phyloP scores from a whole-genome alignment of 1,140 invertebrate species.

The Aplysia californica region DNA sequence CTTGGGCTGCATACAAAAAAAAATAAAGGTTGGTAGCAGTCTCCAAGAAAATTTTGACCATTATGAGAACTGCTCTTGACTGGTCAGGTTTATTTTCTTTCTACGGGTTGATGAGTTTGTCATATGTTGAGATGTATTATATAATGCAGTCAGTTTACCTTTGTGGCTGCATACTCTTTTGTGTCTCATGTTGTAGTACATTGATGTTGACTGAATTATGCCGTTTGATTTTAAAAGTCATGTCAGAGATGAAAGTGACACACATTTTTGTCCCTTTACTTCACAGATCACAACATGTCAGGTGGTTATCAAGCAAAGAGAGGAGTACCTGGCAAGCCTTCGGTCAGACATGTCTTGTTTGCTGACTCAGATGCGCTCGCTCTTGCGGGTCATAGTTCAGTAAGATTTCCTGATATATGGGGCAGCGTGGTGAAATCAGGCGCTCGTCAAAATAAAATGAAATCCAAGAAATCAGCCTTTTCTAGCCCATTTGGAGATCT shows the following conservation, averaged over 20 bases:
- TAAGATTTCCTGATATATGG: constrained; percentile 3
- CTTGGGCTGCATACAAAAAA: too few species aligned
- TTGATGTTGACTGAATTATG: too few species aligned
- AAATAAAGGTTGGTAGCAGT: too few species aligned
- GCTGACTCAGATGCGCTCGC: background rate
- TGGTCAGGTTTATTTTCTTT: too few species aligned
- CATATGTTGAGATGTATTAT: background rate
- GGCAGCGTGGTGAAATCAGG: too few species aligned
- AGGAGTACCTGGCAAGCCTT: constrained; percentile 36
- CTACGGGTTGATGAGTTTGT: too few species aligned
- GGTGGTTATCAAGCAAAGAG: constrained; percentile 51
- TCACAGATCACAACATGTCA: constrained; percentile 58
- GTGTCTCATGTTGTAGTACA: background rate
- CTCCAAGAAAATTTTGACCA: too few species aligned
- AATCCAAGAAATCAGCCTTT: background rate
- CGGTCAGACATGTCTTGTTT: background rate
- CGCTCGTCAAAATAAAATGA: background rate
- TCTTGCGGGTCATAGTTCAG: constrained; percentile 4
- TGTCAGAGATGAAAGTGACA: background rate
- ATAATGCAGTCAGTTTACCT: background rate
- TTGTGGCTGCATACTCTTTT: background rate
- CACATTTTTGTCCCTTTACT: constrained; percentile 14
- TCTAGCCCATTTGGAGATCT: background rate
- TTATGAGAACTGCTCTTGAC: too few species aligned
- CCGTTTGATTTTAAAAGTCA: too few species aligned